A percentile compares a stretch with the other conserved stretches of the same genome.
phyloP scores from a whole-genome alignment of 2,888 invertebrate species.

The Coecobrya sp. region DNA sequence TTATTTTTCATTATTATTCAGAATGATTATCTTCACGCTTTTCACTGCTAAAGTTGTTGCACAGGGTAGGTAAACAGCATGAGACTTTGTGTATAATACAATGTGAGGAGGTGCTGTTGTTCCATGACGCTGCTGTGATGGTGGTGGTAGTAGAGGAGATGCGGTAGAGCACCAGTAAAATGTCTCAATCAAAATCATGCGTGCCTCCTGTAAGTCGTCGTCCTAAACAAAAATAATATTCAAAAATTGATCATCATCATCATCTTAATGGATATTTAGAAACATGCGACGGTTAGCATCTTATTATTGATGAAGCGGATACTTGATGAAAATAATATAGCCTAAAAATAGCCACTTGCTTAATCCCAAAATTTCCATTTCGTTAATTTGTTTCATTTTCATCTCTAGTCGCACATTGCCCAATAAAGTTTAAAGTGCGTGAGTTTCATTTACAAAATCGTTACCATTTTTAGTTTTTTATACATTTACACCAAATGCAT shows the following conservation, averaged over 20 bases:
- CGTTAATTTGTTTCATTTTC: too few species aligned
- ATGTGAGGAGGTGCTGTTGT: constrained; percentile 57
- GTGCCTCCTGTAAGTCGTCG: constrained; percentile 47
- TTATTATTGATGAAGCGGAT: neutral
- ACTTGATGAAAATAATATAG: neutral
- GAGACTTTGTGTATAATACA: constrained; percentile 58
- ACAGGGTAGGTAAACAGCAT: constrained; percentile 80
- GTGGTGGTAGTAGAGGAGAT: constrained; percentile 40
- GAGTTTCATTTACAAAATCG: too few species aligned
- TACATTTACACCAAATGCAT: too few species aligned
- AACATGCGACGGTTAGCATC: neutral
- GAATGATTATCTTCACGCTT: constrained; percentile 80
- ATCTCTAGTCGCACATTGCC: constrained; percentile 54
- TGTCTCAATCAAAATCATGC: constrained; percentile 79
- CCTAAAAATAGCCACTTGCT: too few species aligned
- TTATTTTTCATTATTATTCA: constrained; percentile 71
- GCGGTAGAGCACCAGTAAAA: constrained; percentile 78
- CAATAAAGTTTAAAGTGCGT: neutral
- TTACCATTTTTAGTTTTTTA: too few species aligned
- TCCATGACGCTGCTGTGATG: constrained; percentile 10
- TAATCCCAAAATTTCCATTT: too few species aligned
- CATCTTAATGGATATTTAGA: neutral
- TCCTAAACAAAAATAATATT: constrained; percentile 16
- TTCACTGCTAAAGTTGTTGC: constrained; percentile 76
- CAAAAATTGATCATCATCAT: neutral